Conservation (phyloP, 2,888 invertebrate genomes). For the Agriopis marginaria region DNA sequence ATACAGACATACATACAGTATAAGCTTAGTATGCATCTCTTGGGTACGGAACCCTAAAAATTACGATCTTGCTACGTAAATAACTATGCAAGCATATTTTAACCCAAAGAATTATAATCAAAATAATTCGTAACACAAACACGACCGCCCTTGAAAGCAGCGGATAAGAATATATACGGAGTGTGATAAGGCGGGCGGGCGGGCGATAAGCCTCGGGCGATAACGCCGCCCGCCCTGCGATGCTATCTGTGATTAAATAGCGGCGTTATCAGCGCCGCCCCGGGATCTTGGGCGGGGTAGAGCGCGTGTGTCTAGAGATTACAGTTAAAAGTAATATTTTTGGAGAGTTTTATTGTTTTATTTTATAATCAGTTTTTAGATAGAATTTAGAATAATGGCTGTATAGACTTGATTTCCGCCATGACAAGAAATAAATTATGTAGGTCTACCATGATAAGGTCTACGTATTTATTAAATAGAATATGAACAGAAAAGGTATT, state of each 20-base stretch:
- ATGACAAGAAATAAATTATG: background rate
- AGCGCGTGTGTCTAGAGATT: constrained; percentile 46
- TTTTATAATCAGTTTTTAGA: background rate
- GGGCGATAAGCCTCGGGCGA: constrained; percentile 72
- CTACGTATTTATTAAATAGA: background rate
- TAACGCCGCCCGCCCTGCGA: constrained; percentile 75
- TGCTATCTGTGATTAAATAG: constrained; percentile 82
- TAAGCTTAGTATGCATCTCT: no score
- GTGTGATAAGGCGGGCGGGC: constrained; percentile 69
- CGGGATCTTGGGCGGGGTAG: constrained; percentile 66
- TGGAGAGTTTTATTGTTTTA: background rate
- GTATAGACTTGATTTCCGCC: background rate
- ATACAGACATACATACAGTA: no score
- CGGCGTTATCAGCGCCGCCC: constrained; percentile 70
- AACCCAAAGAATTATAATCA: constrained; percentile 24
- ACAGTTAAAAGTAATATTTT: constrained; percentile 10
- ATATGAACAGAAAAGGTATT: no score
- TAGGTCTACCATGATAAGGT: background rate
- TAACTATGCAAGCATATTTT: constrained; percentile 10
- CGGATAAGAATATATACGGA: constrained; percentile 72
- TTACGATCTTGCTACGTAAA: background rate
- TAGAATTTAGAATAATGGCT: background rate
- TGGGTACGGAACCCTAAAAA: no score
- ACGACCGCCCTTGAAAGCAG: constrained; percentile 61
- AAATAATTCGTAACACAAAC: constrained; percentile 49